These are phyloP conservation scores for Etia nguti DNA, from an alignment of 2,113 vertebrate species.

Conservation along the genomic window DNA sequence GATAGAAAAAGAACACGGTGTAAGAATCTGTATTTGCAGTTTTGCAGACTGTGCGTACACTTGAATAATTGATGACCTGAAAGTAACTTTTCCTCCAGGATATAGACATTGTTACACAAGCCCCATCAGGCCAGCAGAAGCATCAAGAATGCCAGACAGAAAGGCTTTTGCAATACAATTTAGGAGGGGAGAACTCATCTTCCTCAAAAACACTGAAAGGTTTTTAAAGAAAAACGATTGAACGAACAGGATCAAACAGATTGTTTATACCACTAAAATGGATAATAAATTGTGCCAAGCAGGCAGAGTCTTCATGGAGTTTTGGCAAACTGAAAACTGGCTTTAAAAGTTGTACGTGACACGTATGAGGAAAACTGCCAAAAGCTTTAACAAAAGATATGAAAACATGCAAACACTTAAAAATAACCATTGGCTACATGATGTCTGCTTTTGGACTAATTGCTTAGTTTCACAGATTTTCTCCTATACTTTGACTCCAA, in stretches of 20 bases:
- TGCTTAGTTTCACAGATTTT: neutral
- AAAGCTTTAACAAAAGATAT: neutral
- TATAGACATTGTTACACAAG: constrained; percentile 12
- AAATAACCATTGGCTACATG: neutral
- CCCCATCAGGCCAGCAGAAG: neutral
- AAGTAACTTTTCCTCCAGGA: constrained; percentile 34
- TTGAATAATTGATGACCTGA: constrained; percentile 36
- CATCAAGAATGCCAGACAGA: neutral
- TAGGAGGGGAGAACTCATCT: neutral
- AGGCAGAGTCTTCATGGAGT: neutral
- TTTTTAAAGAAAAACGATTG: neutral
- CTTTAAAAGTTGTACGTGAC: neutral
- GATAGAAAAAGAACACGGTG: neutral
- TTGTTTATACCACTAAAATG: neutral
- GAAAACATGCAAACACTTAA: neutral
- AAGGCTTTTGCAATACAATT: neutral
- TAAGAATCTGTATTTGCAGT: neutral
- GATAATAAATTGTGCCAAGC: neutral
- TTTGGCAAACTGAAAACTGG: neutral
- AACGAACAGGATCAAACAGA: neutral
- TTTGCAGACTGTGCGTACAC: constrained; percentile 1
- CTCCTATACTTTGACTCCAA: neutral
- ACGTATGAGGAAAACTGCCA: neutral
- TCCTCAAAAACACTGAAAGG: neutral
- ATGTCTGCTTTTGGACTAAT: neutral